phyloP scores from a whole-genome alignment of 2,797 vertebrate species.

The Amphiprion clarkii region DNA sequence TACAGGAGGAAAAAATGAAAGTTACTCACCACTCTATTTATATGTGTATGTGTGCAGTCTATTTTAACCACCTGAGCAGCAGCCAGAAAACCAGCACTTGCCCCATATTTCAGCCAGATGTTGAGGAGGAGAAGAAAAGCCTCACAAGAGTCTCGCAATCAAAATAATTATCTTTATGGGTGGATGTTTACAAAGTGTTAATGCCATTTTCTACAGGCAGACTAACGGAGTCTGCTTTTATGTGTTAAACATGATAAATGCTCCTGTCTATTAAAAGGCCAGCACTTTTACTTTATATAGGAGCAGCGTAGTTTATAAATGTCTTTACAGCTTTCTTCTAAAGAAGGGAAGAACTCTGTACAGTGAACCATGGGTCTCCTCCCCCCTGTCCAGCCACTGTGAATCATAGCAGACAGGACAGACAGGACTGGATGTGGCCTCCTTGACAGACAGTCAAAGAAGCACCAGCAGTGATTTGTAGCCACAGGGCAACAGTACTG shows the following conservation, averaged over 20 bases:
- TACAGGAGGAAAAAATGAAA: constrained; percentile 46
- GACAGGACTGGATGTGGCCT: constrained; percentile 54
- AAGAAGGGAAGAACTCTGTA: constrained; percentile 28
- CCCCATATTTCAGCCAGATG: constrained; percentile 96
- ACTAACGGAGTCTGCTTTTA: constrained; percentile 72
- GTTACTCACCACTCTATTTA: constrained; percentile 63
- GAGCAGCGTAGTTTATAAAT: constrained; percentile 26
- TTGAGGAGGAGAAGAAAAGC: constrained; percentile 85
- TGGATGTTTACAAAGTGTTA: constrained; percentile 87
- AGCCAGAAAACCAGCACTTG: constrained; percentile 88
- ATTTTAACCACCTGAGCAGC: constrained; percentile 89
- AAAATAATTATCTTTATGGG: constrained; percentile 88
- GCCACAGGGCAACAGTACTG: constrained; percentile 44
- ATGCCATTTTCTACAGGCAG: constrained; percentile 78
- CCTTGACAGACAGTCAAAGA: constrained; percentile 73
- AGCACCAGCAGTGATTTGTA: constrained; percentile 69
- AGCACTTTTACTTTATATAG: constrained; percentile 55
- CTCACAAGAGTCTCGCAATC: constrained; percentile 86
- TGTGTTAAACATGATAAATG: constrained; percentile 70
- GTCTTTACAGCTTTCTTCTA: constrained; percentile 37
- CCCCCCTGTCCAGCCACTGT: constrained; percentile 36
- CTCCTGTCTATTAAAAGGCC: constrained; percentile 67
- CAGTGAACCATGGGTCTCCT: constrained; percentile 25
- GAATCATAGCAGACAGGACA: constrained; percentile 66
- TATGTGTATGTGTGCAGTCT: constrained; percentile 82